Evolutionary conservation across 1,140 invertebrate genomes (phyloP), one percentile per base, ranked within the genome.

Genomic region (Magallana ariakensis): DNA sequence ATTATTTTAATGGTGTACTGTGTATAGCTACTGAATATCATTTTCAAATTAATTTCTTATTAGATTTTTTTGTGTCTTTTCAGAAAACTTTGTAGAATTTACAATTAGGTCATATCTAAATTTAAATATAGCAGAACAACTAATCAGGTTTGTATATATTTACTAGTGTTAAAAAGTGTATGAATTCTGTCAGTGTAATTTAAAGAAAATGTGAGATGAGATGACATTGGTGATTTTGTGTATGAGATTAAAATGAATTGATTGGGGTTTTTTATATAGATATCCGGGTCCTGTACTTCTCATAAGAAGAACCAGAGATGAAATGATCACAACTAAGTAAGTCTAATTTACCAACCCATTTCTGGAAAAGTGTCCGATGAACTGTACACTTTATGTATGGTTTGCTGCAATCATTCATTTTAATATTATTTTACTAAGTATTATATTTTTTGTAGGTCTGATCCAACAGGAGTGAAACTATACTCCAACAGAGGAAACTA

Each of bases 401-500:
- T 60, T 60, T 60, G 15, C 13, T 13, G 6, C 11, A 6, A 6
- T 13, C n/a, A 13, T 60, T 60, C n/a, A n/a, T 60, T 60, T 58
- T 84, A 22, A 2, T 7, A n/a, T n/a, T 22, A 54, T 56, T 46
- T 33, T 82, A 15, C 7, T 6, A 54, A 46, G 55, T 13, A 19
- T 60, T 62, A 15, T 85, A 55, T 53, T 33, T 33, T 57, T 6
- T 70, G 1, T 16, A 70, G 56, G 13, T 19, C 22, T 54, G 22
- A 75, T 26, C 66, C 66, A 13, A 75, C 66, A 54, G 87, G 81
- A 82, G 70, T 57, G 19, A 92, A 96, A 87, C 93, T 98, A n/a
- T 94, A 96, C 0, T 96, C 97, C 7, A 99, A 99, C 94, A 95
- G 98, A 90, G 98, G 97, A 75, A 99, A 99, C 94, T 94, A 96